Evolutionary conservation across 2,888 invertebrate genomes (phyloP), one percentile per base, ranked within the genome.

Genomic region (Aromia moschata): DNA sequence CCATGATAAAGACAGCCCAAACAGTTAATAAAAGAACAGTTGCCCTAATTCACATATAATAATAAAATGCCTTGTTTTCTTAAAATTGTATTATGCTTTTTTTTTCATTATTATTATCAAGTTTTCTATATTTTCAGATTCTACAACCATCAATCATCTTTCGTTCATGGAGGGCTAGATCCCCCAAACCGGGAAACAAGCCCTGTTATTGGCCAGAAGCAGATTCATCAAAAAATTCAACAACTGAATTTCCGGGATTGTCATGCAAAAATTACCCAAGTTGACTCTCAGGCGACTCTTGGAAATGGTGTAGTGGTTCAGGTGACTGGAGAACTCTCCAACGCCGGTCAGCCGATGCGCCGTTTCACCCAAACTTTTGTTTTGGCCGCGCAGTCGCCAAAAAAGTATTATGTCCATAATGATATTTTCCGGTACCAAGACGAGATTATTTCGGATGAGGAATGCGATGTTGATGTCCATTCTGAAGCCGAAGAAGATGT

Each of bases 281-380:
- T 98, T 67, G 97, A 97, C 83, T 92, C 68, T 38, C 68, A 70
- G 80, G 93, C 94, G 18, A 98, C 98, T 47, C 87, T 98, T 58
- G 94, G 92, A 68, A 91, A 91, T 81, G 96, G 96, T 58, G 96
- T 98, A 72, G 96, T 98, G 66, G 95, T 98, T 66, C 97, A 97
- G 86, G 98, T 98, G 67, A 95, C 96, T 65, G 98, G 98, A 55
- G 98, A 98, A 83, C 84, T 98, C 71, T 96, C 96, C 56, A 98
- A 97, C 83, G 94, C 93, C 77, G 96, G 96, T 10, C 92, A 95
- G 79, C 96, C 96, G 53, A 96, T 97, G 96, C 88, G 98, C 16
- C 91, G 97, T 57, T 98, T 98, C 83, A 96, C 97, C 79, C 98
- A 98, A 84, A 98, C 98, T 0, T 95, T 98, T 84, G 97, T 98